Percentiles rank a stretch among this genome's conserved stretches.
Conservation (phyloP, 2,113 vertebrate species). For the Motacilla tschutschensis region DNA sequence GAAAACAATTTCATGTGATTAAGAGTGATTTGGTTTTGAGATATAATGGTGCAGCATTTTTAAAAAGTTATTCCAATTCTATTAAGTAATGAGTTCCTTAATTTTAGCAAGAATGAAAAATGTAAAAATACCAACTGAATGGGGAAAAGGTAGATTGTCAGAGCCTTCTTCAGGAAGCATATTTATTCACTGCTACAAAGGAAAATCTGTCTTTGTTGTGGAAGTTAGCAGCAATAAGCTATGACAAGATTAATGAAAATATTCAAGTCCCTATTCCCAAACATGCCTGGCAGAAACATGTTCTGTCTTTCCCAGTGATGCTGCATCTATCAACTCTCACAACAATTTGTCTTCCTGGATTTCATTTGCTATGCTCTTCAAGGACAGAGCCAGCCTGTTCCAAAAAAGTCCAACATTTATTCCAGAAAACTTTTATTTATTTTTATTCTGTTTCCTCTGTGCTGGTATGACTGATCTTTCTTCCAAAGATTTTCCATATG, state of each 20-base stretch:
- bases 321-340: constrained; percentile 10
- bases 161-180: background rate
- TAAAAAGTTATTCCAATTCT: background rate
- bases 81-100: background rate
- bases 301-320: constrained; percentile 34
- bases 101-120: background rate
- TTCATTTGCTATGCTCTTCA: constrained; percentile 19
- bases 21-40: background rate
- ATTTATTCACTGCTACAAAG: constrained; percentile 13
- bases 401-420: background rate
- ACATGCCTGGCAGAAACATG: constrained; percentile 49
- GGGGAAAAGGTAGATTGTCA: background rate
- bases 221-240: constrained; percentile 27
- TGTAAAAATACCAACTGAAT: background rate
- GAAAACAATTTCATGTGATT: background rate
- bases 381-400: background rate
- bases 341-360: constrained; percentile 17
- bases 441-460: background rate
- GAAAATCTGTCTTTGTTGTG: constrained; percentile 3
- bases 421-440: background rate
- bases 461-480: background rate
- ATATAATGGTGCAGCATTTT: background rate
- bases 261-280: constrained; percentile 43
- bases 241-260: constrained; percentile 54
- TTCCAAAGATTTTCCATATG: background rate